Evolutionary conservation across 2,113 vertebrate species (phyloP), one percentile per base, ranked within the genome.

Genomic region (Myotis yumanensis): DNA sequence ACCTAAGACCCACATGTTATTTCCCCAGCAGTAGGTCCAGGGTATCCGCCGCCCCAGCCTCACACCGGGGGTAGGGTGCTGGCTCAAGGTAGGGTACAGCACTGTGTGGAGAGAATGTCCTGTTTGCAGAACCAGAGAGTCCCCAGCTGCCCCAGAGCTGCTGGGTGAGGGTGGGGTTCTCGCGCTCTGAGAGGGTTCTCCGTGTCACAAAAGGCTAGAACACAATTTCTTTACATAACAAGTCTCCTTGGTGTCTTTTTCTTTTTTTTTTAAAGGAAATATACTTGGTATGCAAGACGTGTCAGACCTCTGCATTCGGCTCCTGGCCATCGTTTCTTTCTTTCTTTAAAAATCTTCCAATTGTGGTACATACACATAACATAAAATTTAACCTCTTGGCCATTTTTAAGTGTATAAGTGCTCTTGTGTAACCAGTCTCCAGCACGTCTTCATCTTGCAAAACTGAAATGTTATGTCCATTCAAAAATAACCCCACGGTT

Each of bases 21-120:
- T n/a, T 15, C 16, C 16, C 52, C 28, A 40, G 52, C 10, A 32
- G 59, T 20, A 52, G 43, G 64, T 32, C 40, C 32, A 90, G 79
- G 57, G 51, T 0, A 0, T 35, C 30, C 18, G n/a, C 59, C 5
- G 18, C 0, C 0, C 30, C 9, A 3, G 32, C 48, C 75, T 69
- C 69, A 22, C 23, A 10, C 23, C 32, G 7, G n/a, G 51, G 59
- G 57, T 12, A 37, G 66, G 25, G 35, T 28, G 15, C 72, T 15
- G 52, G 52, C 73, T 79, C 69, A 1, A 4, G 7, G 59, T 2
- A 7, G 43, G 43, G 1, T 4, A 15, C 7, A 14, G 4, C 32
- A 12, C 3, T 0, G 2, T 15, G 69, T 37, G 20, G 40, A 79
- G n/a, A 71, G 23, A 71, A 37, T 30, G 10, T 15, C 23, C 64